Base-by-base conservation (phyloP, 2,888 invertebrate genomes). In the Athetis lepigone region DNA sequence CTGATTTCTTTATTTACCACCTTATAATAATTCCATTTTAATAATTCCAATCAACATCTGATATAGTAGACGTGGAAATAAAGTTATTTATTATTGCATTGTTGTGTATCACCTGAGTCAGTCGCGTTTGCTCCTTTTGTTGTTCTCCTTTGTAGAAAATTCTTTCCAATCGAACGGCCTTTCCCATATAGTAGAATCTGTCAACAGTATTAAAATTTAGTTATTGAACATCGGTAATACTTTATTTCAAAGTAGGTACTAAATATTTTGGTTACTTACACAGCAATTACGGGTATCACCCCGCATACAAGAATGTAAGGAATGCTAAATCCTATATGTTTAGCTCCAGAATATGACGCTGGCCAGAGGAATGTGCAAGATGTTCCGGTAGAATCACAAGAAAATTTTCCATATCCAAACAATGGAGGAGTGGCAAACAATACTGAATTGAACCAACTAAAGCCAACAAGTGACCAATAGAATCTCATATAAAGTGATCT, bases 301-400 rank as follows among this genome's bases (percentile, higher is more conserved):
- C 92, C 95, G 71, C 93, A 95, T 16, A 95, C 69, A 9, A 95
- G 70, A 2, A 92, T 82, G 60, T 94, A 92, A 21, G 94, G 94
- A 50, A 95, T 80, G 52, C 90, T 91, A 80, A 90, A 95, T 11
- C 95, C 94, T 55, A 93, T 83, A 50, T 95, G 92, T 64, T 89
- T 90, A 13, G 91, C 87, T 68, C 90, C 91, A 46, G 92, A 90
- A 45, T 83, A 77, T 2, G 79, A 57, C 2, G 94, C 88, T 4
- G 95, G 93, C 95, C 95, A 95, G 33, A 94, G 86, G 33, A 95
- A 86, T 1, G 94, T 88, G 77, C 96, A 96, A 8, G 86, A 79
- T 4, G 95, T 94, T 9, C 95, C 94, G 2, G 94, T 95, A 3
- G 93, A 81, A 72, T 95, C 96, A 80, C 95, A 95, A 18, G 93